A percentile compares a stretch with the other conserved stretches of the same genome.
phyloP scores from a whole-genome alignment of 2,113 vertebrate genomes.

The Gnathonemus echidnorhynchus region DNA sequence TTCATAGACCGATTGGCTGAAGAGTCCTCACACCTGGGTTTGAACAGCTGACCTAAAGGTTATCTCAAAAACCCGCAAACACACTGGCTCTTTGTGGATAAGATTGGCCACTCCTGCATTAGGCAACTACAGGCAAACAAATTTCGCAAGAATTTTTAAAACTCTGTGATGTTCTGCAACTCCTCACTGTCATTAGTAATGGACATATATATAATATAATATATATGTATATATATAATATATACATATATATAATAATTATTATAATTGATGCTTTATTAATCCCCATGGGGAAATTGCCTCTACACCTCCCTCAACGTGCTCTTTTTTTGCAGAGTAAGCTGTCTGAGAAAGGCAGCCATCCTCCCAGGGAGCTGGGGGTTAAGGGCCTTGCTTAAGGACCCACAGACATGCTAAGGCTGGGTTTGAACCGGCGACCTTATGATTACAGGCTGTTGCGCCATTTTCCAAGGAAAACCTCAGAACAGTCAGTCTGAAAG shows the following conservation, averaged over 20 bases:
- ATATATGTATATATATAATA: background rate
- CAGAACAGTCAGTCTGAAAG: background rate
- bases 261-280: too few species aligned
- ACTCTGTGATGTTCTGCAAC: background rate
- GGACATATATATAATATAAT: background rate
- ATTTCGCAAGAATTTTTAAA: background rate
- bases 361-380: too few species aligned
- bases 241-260: too few species aligned
- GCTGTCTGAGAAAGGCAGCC: too few species aligned
- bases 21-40: background rate
- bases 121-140: background rate
- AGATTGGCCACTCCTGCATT: background rate
- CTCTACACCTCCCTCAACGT: too few species aligned
- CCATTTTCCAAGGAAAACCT: background rate
- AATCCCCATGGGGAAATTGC: too few species aligned
- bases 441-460: background rate
- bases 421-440: too few species aligned
- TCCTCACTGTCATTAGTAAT: background rate
- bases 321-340: too few species aligned
- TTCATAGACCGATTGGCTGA: background rate
- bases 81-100: background rate
- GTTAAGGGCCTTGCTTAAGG: too few species aligned
- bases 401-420: too few species aligned
- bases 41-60: background rate
- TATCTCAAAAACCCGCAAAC: background rate